A percentile compares a stretch with the other conserved stretches of the same genome.
These are phyloP conservation scores for Salvator merianae DNA, from an alignment of 2,113 vertebrate genomes.

Conservation along the genomic window DNA sequence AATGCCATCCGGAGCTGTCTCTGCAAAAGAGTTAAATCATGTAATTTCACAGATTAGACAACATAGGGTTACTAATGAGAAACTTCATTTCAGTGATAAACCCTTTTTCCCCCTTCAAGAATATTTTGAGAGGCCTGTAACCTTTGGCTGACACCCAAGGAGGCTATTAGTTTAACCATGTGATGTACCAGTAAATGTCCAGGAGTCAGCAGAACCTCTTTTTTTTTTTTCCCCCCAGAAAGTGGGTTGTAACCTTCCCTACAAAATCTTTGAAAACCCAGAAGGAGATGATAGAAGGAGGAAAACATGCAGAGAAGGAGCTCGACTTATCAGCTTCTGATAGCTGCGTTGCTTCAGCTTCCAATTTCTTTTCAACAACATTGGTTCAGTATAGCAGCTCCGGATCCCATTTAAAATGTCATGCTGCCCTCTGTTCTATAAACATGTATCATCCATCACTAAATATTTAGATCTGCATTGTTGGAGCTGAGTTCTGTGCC, in stretches of 20 bases:
- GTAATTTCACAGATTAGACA: slow-evolving; percentile 85
- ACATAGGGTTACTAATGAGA: slow-evolving; percentile 88
- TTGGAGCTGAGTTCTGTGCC: slow-evolving; percentile 85
- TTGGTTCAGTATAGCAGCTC: slow-evolving; percentile 75
- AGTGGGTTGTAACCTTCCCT: slow-evolving; percentile 70
- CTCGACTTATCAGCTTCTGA: slow-evolving; percentile 75
- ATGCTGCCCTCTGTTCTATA: slow-evolving; percentile 84
- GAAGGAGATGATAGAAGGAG: slow-evolving; percentile 50
- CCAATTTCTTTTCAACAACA: slow-evolving; percentile 75
- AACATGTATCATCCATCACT: slow-evolving; percentile 88
- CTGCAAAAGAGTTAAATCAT: slow-evolving; percentile 84
- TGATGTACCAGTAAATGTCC: slow-evolving; percentile 79
- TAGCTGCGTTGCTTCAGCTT: slow-evolving; percentile 73
- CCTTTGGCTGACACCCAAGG: slow-evolving; percentile 88
- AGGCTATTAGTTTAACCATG: slow-evolving; percentile 87
- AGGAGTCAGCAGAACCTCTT: slow-evolving; percentile 81
- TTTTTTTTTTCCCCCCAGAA: slow-evolving; percentile 76
- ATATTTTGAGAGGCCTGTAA: slow-evolving; percentile 88
- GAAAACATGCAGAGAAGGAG: slow-evolving; percentile 57
- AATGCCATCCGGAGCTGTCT: slow-evolving; percentile 70
- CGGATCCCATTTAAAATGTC: slow-evolving; percentile 82
- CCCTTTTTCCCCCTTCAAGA: slow-evolving; percentile 80
- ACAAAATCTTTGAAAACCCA: slow-evolving; percentile 69
- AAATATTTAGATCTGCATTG: slow-evolving; percentile 90
- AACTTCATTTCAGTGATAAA: slow-evolving; percentile 83